Evolutionary conservation across 2,888 invertebrate species (phyloP), one percentile per base, ranked within the genome.

Genomic region (Dyspetes luteomarginatus): DNA sequence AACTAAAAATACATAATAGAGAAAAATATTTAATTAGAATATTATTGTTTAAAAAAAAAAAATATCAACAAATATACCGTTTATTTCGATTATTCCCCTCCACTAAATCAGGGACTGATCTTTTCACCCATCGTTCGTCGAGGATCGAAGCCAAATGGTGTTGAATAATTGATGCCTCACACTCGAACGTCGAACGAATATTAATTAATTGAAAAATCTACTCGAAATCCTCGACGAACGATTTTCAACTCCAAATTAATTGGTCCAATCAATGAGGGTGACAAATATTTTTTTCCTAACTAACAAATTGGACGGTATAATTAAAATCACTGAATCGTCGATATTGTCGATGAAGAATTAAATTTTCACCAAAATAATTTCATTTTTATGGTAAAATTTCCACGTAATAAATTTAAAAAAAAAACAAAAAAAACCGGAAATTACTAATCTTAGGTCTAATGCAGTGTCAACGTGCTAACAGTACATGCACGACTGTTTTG

Each of bases 401-500:
- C 15, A 15, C 9, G 24, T 41, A 36, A 48, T 36, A 36, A 36
- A 48, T 36, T 36, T 36, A 36, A 1, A 36, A 36, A 36, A 36
- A 30, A 3, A 30, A 36, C 5, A 48, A 48, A 43, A n/a, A 48
- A 43, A 2, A 73, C 64, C 73, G 73, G 73, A 73, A 73, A 52
- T 43, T 7, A 2, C 4, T 17, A 17, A 24, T 36, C 17, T 41
- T 30, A 48, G 9, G 41, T 22, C 41, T 72, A 15, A 9, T 4
- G 9, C 26, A 17, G 15, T 55, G 43, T 55, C 22, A 22, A 56
- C 72, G 55, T 26, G 52, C 2, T 68, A 50, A 28, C 28, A 17
- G 68, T 64, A 56, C 24, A 64, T 24, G 41, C 30, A 17, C 22
- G 30, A 81, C 72, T 75, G 67, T 48, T 56, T 28, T 62, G 71